Conservation (phyloP, 2,113 vertebrate genomes). For the Mobula birostris region DNA sequence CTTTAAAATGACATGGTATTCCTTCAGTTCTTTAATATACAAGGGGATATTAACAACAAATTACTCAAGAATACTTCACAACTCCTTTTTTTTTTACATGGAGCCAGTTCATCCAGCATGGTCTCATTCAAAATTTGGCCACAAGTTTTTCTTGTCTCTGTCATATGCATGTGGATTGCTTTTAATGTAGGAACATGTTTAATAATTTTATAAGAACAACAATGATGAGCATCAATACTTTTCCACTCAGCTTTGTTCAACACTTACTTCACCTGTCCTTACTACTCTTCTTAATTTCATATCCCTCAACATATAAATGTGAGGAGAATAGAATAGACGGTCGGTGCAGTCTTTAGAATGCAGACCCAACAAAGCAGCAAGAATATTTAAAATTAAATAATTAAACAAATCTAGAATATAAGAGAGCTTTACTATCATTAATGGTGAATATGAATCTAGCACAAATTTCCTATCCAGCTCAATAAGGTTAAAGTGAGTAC, state of each 20-base stretch:
- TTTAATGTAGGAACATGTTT: background rate
- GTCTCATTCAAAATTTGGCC: background rate
- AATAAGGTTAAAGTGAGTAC: too few relatives aligned
- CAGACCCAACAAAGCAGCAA: too few relatives aligned
- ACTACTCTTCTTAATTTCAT: background rate
- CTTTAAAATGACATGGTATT: background rate
- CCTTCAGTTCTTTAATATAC: background rate
- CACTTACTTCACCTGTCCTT: background rate
- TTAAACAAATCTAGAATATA: too few relatives aligned
- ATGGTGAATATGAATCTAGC: too few relatives aligned
- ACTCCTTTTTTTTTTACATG: background rate
- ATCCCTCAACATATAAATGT: background rate
- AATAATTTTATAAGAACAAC: background rate
- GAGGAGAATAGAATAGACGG: too few relatives aligned
- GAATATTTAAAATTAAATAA: too few relatives aligned
- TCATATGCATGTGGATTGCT: background rate
- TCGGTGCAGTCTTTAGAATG: too few relatives aligned
- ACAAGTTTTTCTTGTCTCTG: background rate
- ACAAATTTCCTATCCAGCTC: too few relatives aligned
- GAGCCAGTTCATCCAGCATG: background rate
- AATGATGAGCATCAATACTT: background rate
- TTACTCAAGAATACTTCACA: background rate
- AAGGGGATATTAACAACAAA: background rate
- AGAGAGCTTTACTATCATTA: too few relatives aligned
- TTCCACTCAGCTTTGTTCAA: background rate